These are phyloP conservation scores for Cephus cinctus DNA, from an alignment of 1,140 invertebrate species.

Conservation along the genomic window DNA sequence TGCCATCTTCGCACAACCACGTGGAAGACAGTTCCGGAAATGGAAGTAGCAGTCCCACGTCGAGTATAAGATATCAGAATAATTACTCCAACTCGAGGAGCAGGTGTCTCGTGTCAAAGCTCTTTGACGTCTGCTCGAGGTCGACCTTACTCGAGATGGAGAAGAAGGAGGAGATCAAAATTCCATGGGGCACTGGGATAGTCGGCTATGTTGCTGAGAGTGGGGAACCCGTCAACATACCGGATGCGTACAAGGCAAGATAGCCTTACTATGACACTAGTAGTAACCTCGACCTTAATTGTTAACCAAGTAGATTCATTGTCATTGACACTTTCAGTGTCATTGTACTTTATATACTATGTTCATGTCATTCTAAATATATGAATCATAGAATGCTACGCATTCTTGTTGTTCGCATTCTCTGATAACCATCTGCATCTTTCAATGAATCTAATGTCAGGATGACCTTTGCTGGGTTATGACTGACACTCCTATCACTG, in stretches of 20 bases:
- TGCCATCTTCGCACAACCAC: constrained; percentile 35
- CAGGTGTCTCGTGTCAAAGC: constrained; percentile 82
- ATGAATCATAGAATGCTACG: too few relatives aligned
- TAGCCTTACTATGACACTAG: constrained; percentile 6
- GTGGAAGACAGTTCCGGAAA: constrained; percentile 4
- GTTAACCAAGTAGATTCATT: too few relatives aligned
- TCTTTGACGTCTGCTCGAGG: constrained; percentile 91
- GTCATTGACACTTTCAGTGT: not conserved
- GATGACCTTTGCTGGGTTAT: too few relatives aligned
- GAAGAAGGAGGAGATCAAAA: constrained; percentile 86
- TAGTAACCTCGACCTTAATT: too few relatives aligned
- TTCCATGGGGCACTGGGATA: constrained; percentile 89
- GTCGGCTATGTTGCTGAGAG: constrained; percentile 92
- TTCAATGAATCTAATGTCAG: too few relatives aligned
- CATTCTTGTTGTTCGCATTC: too few relatives aligned
- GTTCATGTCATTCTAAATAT: too few relatives aligned
- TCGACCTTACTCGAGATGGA: constrained; percentile 89
- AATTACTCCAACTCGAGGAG: constrained; percentile 22
- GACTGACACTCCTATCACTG: too few relatives aligned
- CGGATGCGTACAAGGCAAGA: constrained; percentile 90
- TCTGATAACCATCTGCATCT: too few relatives aligned
- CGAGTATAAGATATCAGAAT: constrained; percentile 10
- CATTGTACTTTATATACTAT: too few relatives aligned
- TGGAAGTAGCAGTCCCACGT: not conserved
- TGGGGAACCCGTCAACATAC: constrained; percentile 90